Base-by-base conservation (phyloP, 1,140 invertebrate species). In the Solenopsis fugax region DNA sequence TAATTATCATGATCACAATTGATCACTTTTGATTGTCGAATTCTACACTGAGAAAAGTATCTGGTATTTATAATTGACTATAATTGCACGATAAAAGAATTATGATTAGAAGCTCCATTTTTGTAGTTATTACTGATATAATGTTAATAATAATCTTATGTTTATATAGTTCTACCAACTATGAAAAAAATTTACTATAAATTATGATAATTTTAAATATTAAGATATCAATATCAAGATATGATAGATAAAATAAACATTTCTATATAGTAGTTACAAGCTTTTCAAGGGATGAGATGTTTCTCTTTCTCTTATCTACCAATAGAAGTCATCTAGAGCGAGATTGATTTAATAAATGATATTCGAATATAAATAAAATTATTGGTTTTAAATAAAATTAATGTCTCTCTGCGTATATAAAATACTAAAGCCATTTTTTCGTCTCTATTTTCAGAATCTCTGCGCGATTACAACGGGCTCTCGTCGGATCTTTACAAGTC, bases 401-500 rank as follows among this genome's bases (percentile, higher is more conserved):
- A 37, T 65, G n/a, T n/a, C 4, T 37, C 34, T 65, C 9, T 58
- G 1, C 5, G 5, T 7, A 2, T 48, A 21, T 37, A 80, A 10
- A 69, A 52, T 80, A 16, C 18, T 52, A 67, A 67, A 24, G 48
- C 0, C 10, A 6, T 56, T 56, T 13, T 12, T 88, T 29, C 78
- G n/a, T 89, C 69, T 91, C 67, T 81, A 85, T 64, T 96, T 96
- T n/a, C 95, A 97, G 97, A 97, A 93, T 95, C 96, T 71, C 92
- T 96, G 50, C 95, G 97, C 76, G 96, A 96, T 80, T 96, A 96
- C 93, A 96, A 96, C 91, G 97, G 97, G 76, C 94, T 98, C 78
- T 97, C 97, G 52, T 95, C 96, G 24, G 96, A 97, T 88, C 94
- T 98, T 41, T 97, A 97, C 88, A 97, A 97, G 89, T 96, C 97